A percentile compares a stretch with the other conserved stretches of the same genome.
These are phyloP conservation scores for Drosophila birchii DNA, from an alignment of 2,888 invertebrate genomes.

Conservation along the genomic window DNA sequence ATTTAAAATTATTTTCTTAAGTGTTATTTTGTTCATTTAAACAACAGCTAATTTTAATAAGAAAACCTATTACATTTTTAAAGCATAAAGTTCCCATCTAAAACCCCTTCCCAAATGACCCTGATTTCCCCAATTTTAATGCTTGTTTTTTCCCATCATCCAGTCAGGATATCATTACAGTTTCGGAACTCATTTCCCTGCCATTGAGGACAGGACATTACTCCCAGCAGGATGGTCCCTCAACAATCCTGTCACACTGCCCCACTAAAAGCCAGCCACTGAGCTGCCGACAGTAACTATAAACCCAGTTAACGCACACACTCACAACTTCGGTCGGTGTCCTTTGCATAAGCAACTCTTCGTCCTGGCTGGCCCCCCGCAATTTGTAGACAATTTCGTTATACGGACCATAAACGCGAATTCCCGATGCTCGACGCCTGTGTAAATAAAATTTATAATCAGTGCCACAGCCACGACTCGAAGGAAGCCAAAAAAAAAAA, in stretches of 20 bases:
- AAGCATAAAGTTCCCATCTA: background rate
- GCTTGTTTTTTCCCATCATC: background rate
- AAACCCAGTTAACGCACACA: constrained; percentile 43
- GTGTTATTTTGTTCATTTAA: background rate
- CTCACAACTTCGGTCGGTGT: constrained; percentile 15
- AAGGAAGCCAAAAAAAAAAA: constrained; percentile 36
- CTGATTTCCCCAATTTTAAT: background rate
- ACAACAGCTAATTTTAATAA: background rate
- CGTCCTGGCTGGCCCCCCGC: constrained; percentile 18
- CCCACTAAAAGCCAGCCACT: constrained; percentile 36
- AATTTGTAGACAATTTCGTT: constrained; percentile 57
- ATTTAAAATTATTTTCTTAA: background rate
- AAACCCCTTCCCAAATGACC: background rate
- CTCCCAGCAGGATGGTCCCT: constrained; percentile 1
- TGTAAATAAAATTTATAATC: constrained; percentile 59
- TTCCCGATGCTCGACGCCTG: constrained; percentile 54
- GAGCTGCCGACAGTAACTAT: constrained; percentile 40
- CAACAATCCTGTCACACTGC: constrained; percentile 11
- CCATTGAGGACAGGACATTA: constrained; percentile 1
- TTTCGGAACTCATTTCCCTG: constrained; percentile 2
- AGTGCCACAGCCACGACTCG: constrained; percentile 27
- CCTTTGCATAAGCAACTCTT: constrained; percentile 43
- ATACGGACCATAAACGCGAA: constrained; percentile 56
- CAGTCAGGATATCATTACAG: constrained; percentile 4
- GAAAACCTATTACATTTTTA: background rate